These are phyloP conservation scores for Pogonophryne albipinna DNA, from an alignment of 2,797 vertebrate species.

Conservation along the genomic window DNA sequence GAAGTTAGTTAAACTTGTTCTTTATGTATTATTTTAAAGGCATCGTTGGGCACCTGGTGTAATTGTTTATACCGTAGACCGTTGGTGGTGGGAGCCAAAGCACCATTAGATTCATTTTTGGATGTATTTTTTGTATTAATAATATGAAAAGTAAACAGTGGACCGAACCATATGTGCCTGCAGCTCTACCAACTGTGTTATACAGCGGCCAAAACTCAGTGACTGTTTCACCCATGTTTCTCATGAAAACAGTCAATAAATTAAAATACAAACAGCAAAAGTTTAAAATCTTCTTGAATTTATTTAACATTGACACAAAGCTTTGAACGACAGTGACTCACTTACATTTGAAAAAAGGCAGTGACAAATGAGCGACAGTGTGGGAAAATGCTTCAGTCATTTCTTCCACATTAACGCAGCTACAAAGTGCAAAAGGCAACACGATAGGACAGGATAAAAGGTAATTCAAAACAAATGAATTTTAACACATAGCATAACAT, in stretches of 20 bases:
- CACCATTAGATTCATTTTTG: too few species aligned
- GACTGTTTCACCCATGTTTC: conserved; percentile 4
- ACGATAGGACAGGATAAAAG: not conserved
- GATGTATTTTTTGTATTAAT: too few species aligned
- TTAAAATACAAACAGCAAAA: not conserved
- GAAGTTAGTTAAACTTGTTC: too few species aligned
- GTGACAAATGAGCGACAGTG: conserved; percentile 1
- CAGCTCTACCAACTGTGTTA: too few species aligned
- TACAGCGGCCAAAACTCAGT: not conserved
- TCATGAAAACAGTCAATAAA: conserved; percentile 28
- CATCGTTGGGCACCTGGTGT: too few species aligned
- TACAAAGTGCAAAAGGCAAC: conserved; percentile 60
- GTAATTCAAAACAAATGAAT: not conserved
- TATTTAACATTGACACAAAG: not conserved
- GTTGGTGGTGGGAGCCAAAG: too few species aligned
- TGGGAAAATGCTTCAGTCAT: not conserved
- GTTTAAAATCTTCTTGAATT: not conserved
- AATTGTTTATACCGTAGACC: too few species aligned
- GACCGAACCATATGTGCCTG: too few species aligned
- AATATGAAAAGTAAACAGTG: too few species aligned
- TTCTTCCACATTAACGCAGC: conserved; percentile 5
- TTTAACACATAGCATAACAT: not conserved
- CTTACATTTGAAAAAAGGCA: conserved; percentile 7
- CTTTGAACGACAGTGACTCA: conserved; percentile 9
- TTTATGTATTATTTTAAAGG: too few species aligned